These are phyloP conservation scores for Ariolimax columbianus DNA, from an alignment of 2,888 invertebrate genomes.

Conservation along the genomic window DNA sequence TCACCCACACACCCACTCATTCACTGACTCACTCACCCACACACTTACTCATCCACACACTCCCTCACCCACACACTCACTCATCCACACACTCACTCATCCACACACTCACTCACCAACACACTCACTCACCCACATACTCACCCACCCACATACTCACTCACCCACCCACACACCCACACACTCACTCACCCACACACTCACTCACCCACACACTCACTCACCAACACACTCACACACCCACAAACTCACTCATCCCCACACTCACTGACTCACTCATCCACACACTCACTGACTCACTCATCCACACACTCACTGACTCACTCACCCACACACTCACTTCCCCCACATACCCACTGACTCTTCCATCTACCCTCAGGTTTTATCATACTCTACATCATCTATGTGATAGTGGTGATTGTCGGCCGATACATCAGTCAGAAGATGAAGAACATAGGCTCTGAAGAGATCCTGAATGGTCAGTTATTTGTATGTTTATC, in stretches of 20 bases:
- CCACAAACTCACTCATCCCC: background rate
- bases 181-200: background rate
- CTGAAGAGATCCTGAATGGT: background rate
- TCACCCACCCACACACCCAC: background rate
- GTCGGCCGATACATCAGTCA: constrained; percentile 74
- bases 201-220: background rate
- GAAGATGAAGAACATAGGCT: constrained; percentile 43
- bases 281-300: background rate
- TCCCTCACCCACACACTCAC: background rate
- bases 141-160: too few species aligned
- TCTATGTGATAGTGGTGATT: constrained; percentile 79
- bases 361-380: constrained; percentile 35
- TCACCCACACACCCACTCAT: background rate
- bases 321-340: background rate
- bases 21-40: background rate
- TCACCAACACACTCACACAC: background rate
- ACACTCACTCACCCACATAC: background rate
- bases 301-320: background rate
- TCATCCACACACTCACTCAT: background rate
- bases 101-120: background rate
- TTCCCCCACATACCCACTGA: background rate
- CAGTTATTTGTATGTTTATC: too few species aligned
- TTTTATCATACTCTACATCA: constrained; percentile 67
- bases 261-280: background rate
- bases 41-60: background rate